Conservation (phyloP, 2,888 invertebrate species). For the Hydrotaea diabolus region DNA sequence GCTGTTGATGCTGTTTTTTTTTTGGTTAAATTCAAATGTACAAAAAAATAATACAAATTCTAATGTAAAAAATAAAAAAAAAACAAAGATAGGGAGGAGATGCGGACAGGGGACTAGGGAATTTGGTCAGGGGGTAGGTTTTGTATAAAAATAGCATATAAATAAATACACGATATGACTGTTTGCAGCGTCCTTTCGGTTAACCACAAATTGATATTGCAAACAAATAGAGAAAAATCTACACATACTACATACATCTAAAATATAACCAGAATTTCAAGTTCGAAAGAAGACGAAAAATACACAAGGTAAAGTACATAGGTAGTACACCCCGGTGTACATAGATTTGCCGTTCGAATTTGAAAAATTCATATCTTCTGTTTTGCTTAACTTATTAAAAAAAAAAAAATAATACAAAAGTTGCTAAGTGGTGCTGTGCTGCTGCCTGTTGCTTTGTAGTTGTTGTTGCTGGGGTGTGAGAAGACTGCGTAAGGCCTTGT, state of each 20-base stretch:
- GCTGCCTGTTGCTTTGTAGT: conserved; percentile 23
- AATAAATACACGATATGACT: conserved; percentile 60
- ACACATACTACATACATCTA: not conserved
- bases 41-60: conserved; percentile 35
- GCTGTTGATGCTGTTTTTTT: conserved; percentile 6
- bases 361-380: conserved; percentile 16
- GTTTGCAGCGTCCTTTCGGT: conserved; percentile 17
- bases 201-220: conserved; percentile 56
- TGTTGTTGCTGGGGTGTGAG: conserved; percentile 4
- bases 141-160: conserved; percentile 41
- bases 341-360: not conserved
- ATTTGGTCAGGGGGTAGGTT: not conserved
- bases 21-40: conserved; percentile 33
- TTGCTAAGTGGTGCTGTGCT: conserved; percentile 35
- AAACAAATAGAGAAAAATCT: conserved; percentile 40
- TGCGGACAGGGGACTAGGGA: not conserved
- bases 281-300: not conserved
- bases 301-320: not conserved
- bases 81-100: conserved; percentile 8
- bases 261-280: not conserved
- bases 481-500: conserved; percentile 21
- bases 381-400: conserved; percentile 44
- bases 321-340: not conserved
- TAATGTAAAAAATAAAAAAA: conserved; percentile 19
- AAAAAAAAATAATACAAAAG: conserved; percentile 42